Evolutionary conservation across 2,113 vertebrate genomes (phyloP), one percentile per base, ranked within the genome.

Genomic region (Aphelocoma coerulescens): DNA sequence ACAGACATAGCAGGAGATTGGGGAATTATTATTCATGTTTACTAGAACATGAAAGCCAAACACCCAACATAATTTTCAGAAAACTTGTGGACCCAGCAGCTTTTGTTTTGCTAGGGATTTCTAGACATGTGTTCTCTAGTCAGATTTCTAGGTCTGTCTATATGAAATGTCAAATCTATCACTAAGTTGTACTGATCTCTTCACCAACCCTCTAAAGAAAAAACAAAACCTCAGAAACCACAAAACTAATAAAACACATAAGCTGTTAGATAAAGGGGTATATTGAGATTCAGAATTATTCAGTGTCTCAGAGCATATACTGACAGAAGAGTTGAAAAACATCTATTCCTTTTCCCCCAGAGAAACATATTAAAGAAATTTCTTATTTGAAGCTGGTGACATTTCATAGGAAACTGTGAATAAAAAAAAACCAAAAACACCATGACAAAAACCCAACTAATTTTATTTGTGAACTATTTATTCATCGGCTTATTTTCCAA

Each of bases 391-490:
- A 84, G 14, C 16, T 84, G 32, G n/a, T 74, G 59, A 77, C 44
- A 81, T 87, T 91, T 78, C 54, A 73, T 6, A 62, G 37, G 55
- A 71, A 86, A 87, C 9, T 30, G 9, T 63, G 43, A 90, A 77
- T 57, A 48, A 46, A 28, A 30, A 63, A 75, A 77, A 57, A 28
- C 1, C 48, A 46, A 46, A 51, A 22, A 18, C 1, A 58, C 21
- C 28, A 16, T 2, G 3, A 22, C 21, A 62, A 69, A 69, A 84
- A 7, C 5, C 6, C 12, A 86, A 24, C 30, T 61, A 35, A 55
- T 73, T 95, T 91, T 84, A 84, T 87, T 94, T 94, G 46, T 46
- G 26, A 35, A 66, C 16, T 71, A 81, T 77, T 83, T 94, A 92
- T 89, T 93, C 80, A 71, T 46, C 66, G 63, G 13, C 23, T 92